Evolutionary conservation across 2,113 vertebrate genomes (phyloP), one percentile per base, ranked within the genome.

Genomic region (Chionomys nivalis): DNA sequence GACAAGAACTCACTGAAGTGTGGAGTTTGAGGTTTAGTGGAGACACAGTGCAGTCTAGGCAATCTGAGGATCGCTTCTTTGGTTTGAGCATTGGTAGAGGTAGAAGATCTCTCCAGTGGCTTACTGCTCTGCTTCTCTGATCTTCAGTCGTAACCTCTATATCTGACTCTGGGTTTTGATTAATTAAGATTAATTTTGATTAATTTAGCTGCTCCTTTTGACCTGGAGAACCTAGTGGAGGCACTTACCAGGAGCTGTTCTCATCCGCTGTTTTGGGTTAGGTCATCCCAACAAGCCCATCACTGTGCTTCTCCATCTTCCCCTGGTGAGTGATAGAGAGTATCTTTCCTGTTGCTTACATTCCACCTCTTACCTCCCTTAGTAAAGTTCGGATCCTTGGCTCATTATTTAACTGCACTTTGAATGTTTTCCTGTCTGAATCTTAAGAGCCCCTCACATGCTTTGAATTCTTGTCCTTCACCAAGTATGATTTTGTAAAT

Each of bases 371-470:
- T 58, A 39, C 66, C 13, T 49, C 86, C 72, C 88, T 88, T 49
- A 36, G 13, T 73, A 63, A 95, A 47, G n/a, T 83, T 92, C 7
- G 68, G 17, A 79, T 79, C 23, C 49, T 79, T 89, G 24, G 24
- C 6, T 73, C 36, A 86, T 75, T 91, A 94, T 63, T 44, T 70
- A 94, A 55, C 55, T 93, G 65, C 9, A 16, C 33, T 81, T 31
- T 76, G 55, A 19, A 36, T 83, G 70, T 89, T 82, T 94, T 92
- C 11, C 52, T 87, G 87, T 68, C 58, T 94, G 63, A 70, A 6
- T 94, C 87, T 73, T 90, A 77, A 42, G 14, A 36, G 58, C 82
- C 70, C 78, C 81, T 96, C 86, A 42, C 28, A 17, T 70, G 86
- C 66, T 75, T 93, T 92, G 61, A 31, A 68, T 11, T 55, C 26